Base-by-base conservation (phyloP, 2,113 vertebrate species). In the Bos taurus region DNA sequence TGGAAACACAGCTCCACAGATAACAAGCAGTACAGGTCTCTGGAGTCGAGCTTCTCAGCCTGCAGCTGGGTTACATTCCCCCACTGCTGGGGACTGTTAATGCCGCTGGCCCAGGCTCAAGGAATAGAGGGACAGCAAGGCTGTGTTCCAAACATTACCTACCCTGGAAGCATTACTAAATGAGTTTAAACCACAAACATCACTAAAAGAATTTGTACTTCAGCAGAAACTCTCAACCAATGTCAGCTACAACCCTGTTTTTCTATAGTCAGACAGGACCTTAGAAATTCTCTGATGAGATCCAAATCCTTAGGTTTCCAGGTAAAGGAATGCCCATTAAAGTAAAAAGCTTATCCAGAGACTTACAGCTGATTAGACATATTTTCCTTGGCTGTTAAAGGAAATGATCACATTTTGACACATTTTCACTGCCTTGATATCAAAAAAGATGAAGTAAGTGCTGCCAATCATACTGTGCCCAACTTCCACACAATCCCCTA, bases 1-100 rank as follows among this genome's bases (percentile, higher is more conserved):
- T 36, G n/a, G n/a, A 71, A 92, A 88, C n/a, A 83, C 33, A 85
- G 90, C n/a, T 95, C 86, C 15, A 26, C 23, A 83, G 87, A 95
- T 90, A 95, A 52, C 36, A 78, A 95, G 74, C 81, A 86, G 25
- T 43, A 33, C 36, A 0, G 3, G 28, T 74, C 82, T 62, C 84
- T 12, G 81, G 67, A n/a, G 90, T 25, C 9, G 6, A 62, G 40
- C 40, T 60, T 43, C 67, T 88, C 36, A 93, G 87, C 56, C 64
- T 2, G 2, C 81, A 74, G 15, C 43, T 15, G 59, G 91, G 77
- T 67, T 60, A 21, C 11, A 2, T 77, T 59, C 50, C 0, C 1
- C 52, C 7, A 13, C 30, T 60, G 0, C 30, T 19, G 33, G 71
- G n/a, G 40, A 64, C 57, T 12, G 10, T 33, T 96, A 74, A 56